Evolutionary conservation across 2,113 vertebrate species (phyloP), one percentile per base, ranked within the genome.

Genomic region (Rhinolophus sinicus): DNA sequence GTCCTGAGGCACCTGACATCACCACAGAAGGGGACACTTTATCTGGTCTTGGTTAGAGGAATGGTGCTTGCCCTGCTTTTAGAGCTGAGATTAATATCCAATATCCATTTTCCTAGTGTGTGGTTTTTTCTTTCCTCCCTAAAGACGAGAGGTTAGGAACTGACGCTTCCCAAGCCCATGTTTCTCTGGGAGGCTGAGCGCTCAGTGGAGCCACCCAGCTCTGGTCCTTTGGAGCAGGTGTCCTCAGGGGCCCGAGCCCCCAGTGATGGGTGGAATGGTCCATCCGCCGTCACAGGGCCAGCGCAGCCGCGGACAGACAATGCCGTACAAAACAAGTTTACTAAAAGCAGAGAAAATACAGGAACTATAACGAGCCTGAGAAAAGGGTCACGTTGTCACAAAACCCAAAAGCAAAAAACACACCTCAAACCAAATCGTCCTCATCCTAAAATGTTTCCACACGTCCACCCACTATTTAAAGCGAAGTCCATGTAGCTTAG

Each of bases 401-500:
- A 97, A 94, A 96, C 67, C 22, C 26, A 77, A 94, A 69, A 95
- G 96, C 96, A 72, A 80, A 47, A 28, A 33, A 12, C 28, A 83
- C 13, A 38, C 19, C 52, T 58, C 95, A 94, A 76, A 24, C 47
- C 95, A 62, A 60, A 58, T 26, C 2, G 4, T 70, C 72, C 65
- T 70, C 9, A 16, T 50, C 75, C 70, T 54, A 33, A 13, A 18
- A 67, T 30, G 54, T 77, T 35, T n/a, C 47, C 50, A 84, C 54
- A 72, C 76, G 2, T 88, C 67, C 96, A 44, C 93, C 95, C 72
- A 18, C 70, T 87, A 77, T 95, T 95, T 95, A 98, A 98, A 98
- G 97, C 97, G 78, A 98, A 89, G 93, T 98, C 97, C 93, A 47
- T 98, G 98, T 98, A 98, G 98, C 98, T 98, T 98, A 97, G 97